These are phyloP conservation scores for Nestor notabilis DNA, from an alignment of 2,113 vertebrate species.

Conservation along the genomic window DNA sequence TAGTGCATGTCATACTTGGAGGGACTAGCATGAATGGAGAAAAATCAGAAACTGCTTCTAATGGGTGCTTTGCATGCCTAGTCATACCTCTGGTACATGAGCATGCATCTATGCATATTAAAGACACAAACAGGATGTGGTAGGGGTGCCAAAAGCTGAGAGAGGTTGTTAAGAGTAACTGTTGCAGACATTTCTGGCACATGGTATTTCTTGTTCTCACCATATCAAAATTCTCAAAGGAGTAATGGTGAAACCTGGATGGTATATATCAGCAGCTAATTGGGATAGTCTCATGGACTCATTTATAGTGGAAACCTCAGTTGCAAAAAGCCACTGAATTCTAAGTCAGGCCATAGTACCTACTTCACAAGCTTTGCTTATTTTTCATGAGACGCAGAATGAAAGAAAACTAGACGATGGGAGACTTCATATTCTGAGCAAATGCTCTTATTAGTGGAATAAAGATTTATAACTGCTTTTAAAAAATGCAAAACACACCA, in stretches of 20 bases:
- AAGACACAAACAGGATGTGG: background rate
- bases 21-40: background rate
- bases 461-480: background rate
- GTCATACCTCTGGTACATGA: background rate
- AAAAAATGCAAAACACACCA: background rate
- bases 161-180: background rate
- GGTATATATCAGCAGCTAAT: background rate
- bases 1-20: background rate
- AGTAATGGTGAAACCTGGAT: background rate
- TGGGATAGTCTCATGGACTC: background rate
- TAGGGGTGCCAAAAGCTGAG: background rate
- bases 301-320: background rate
- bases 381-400: background rate
- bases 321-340: background rate
- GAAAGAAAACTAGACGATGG: background rate
- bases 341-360: background rate
- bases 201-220: background rate
- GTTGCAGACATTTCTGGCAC: background rate
- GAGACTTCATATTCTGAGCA: background rate
- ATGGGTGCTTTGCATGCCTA: background rate
- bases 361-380: background rate
- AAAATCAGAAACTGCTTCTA: conserved; percentile 14
- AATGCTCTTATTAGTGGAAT: background rate
- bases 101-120: conserved; percentile 20
- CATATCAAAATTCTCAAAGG: background rate